phyloP scores from a whole-genome alignment of 2,888 invertebrate genomes.

The Mystacides longicornis region DNA sequence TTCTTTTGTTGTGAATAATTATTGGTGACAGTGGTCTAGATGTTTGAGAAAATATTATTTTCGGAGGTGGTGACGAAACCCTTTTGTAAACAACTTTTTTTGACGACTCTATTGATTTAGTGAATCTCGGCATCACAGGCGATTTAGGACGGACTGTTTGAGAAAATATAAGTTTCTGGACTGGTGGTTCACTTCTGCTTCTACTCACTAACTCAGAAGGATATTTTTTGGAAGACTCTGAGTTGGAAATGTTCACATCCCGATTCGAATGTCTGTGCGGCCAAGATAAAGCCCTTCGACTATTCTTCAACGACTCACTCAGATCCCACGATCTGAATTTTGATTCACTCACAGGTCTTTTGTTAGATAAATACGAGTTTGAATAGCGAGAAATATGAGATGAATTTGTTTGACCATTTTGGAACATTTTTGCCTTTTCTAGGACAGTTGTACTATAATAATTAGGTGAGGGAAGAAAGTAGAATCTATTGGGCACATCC shows the following conservation, averaged over 20 bases:
- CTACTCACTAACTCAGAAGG: constrained; percentile 37
- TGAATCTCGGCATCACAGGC: constrained; percentile 28
- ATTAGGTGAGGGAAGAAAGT: constrained; percentile 30
- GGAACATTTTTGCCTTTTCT: constrained; percentile 64
- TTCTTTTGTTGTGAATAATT: constrained; percentile 30
- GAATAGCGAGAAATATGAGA: constrained; percentile 52
- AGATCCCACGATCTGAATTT: constrained; percentile 63
- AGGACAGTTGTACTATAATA: constrained; percentile 53
- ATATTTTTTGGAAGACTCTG: constrained; percentile 26
- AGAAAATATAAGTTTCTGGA: constrained; percentile 46
- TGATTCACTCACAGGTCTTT: constrained; percentile 64
- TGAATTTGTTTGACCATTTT: constrained; percentile 44
- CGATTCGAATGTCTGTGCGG: constrained; percentile 48
- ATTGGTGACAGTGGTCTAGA: constrained; percentile 39
- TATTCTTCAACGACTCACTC: constrained; percentile 45
- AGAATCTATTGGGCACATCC: constrained; percentile 36
- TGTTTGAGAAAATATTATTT: constrained; percentile 37
- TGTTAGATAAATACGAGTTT: constrained; percentile 59
- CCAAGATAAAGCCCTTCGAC: constrained; percentile 55
- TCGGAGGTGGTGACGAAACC: constrained; percentile 34
- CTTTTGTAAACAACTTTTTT: constrained; percentile 26
- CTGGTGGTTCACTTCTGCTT: constrained; percentile 59
- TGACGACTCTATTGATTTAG: constrained; percentile 13
- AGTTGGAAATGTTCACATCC: constrained; percentile 43
- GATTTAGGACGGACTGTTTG: constrained; percentile 45